phyloP scores from a whole-genome alignment of 2,113 vertebrate genomes.

The Stictonetta naevosa region DNA sequence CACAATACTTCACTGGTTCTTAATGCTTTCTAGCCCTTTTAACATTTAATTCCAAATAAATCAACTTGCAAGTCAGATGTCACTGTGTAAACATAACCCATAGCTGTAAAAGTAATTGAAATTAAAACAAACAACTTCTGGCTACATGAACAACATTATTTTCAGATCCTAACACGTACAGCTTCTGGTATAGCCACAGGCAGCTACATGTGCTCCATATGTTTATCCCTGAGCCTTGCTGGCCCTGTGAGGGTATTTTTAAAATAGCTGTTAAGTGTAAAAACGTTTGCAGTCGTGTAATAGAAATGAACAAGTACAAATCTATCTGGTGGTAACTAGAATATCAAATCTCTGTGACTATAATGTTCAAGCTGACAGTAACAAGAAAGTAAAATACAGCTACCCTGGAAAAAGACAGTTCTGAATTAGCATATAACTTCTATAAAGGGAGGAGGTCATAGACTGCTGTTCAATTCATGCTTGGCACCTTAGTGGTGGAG shows the following conservation, averaged over 20 bases:
- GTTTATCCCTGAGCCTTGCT: neutral
- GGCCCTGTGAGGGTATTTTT: neutral
- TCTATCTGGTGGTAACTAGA: neutral
- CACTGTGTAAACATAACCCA: neutral
- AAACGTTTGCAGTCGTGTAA: neutral
- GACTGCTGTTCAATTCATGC: neutral
- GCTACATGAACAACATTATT: neutral
- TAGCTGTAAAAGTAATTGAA: neutral
- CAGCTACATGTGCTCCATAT: neutral
- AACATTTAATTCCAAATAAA: neutral
- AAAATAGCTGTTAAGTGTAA: neutral
- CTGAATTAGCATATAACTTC: neutral
- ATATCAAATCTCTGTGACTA: neutral
- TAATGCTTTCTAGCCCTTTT: neutral
- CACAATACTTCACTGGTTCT: neutral
- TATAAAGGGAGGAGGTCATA: neutral
- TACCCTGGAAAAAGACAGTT: neutral
- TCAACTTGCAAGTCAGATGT: neutral
- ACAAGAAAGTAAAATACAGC: neutral
- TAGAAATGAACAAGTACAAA: neutral
- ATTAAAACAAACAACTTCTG: neutral
- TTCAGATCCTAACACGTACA: neutral
- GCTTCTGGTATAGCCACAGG: neutral
- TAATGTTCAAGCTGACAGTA: neutral
- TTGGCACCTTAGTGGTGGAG: neutral